Evolutionary conservation across 2,113 vertebrate species (phyloP).

Genomic region (Sylvietta virens): DNA sequence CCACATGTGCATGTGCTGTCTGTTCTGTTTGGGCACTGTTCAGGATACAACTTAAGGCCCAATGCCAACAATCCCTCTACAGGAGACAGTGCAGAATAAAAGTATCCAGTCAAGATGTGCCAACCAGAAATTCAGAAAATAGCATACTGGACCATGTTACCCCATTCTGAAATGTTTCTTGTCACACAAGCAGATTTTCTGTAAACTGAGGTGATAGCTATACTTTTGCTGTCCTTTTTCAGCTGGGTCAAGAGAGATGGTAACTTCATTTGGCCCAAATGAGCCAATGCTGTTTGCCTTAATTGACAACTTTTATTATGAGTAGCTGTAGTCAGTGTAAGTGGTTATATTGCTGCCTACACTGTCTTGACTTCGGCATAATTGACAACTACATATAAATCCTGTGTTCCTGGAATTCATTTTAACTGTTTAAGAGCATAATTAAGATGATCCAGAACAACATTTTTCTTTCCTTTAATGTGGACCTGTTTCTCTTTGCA

Average conservation of each 20-base stretch:
- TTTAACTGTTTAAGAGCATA: background rate
- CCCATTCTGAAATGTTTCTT: background rate
- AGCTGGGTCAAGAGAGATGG: background rate
- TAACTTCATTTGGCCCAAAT: background rate
- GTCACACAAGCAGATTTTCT: background rate
- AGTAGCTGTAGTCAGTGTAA: background rate
- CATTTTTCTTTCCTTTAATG: background rate
- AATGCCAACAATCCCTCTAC: background rate
- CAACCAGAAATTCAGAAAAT: background rate
- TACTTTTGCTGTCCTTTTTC: background rate
- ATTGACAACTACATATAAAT: background rate
- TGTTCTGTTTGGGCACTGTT: background rate
- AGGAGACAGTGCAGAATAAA: background rate
- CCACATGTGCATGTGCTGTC: background rate
- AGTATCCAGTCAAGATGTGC: background rate
- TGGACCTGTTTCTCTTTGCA: conserved; percentile 40
- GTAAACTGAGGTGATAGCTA: background rate
- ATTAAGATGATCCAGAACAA: background rate
- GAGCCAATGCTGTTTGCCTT: background rate
- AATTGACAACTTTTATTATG: background rate
- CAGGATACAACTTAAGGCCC: background rate
- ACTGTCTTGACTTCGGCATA: background rate
- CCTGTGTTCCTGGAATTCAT: background rate
- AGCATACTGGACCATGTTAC: background rate
- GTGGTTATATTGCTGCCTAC: background rate